These are phyloP conservation scores for Chrysolina haemoptera DNA, from an alignment of 2,888 invertebrate genomes.

Conservation along the genomic window DNA sequence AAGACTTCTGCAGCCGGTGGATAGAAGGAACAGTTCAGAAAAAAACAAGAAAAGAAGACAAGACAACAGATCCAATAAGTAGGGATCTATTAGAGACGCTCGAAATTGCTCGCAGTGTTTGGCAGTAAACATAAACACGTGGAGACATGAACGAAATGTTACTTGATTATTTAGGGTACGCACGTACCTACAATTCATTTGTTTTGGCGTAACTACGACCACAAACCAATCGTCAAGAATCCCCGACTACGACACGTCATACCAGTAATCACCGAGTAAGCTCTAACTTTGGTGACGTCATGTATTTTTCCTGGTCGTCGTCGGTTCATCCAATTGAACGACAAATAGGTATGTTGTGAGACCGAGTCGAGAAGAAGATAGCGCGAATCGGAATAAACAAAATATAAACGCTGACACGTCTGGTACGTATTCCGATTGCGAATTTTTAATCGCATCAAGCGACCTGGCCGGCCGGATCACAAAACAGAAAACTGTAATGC, in stretches of 20 bases:
- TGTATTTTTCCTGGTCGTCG: conserved; percentile 24
- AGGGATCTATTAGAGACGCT: no score
- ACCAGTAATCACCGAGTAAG: conserved; percentile 16
- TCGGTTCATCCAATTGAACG: conserved; percentile 27
- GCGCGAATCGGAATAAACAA: conserved; percentile 34
- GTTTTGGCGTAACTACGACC: conserved; percentile 3
- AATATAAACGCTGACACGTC: conserved; percentile 30
- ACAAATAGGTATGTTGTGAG: conserved; percentile 45
- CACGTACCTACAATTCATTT: neutral
- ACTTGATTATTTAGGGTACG: no score
- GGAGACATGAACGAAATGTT: no score
- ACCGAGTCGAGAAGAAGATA: conserved; percentile 16
- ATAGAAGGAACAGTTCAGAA: no score
- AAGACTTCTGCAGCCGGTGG: no score
- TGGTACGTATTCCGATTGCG: conserved; percentile 30
- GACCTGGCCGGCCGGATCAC: conserved; percentile 34
- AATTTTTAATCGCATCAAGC: conserved; percentile 44
- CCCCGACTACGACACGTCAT: conserved; percentile 15
- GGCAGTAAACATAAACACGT: no score
- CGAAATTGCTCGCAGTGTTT: no score
- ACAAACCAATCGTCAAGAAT: conserved; percentile 15
- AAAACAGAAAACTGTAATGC: conserved; percentile 52
- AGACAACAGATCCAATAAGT: no score
- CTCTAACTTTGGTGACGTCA: conserved; percentile 39
- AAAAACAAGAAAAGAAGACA: no score